Conservation (phyloP, 2,888 invertebrate genomes). For the Phorcus lineatus region DNA sequence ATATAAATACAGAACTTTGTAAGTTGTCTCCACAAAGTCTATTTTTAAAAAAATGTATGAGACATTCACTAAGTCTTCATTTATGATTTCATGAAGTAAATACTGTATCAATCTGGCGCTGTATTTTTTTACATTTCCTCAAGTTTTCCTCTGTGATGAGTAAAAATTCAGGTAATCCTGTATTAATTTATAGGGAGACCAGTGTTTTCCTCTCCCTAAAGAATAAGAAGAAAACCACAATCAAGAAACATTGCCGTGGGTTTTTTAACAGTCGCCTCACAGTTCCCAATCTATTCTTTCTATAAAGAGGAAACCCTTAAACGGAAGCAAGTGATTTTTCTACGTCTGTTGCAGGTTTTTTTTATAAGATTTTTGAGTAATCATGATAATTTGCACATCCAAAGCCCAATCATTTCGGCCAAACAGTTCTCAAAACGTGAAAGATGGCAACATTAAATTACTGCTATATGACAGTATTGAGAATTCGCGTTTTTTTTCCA, state of each 20-base stretch:
- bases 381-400: slow-evolving; percentile 20
- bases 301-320: slow-evolving; percentile 4
- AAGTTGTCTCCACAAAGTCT: too few species aligned
- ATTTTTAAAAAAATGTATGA: too few species aligned
- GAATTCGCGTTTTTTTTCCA: neutral
- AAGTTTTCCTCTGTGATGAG: too few species aligned
- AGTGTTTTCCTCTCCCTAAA: neutral
- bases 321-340: slow-evolving; percentile 11
- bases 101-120: too few species aligned
- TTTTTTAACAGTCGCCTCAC: slow-evolving; percentile 19
- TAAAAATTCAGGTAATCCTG: too few species aligned
- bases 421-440: slow-evolving; percentile 1
- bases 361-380: slow-evolving; percentile 5
- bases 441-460: slow-evolving; percentile 17
- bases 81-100: too few species aligned
- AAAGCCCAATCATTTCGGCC: slow-evolving; percentile 4
- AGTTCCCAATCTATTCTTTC: slow-evolving; percentile 3
- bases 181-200: too few species aligned
- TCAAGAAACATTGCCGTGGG: slow-evolving; percentile 9
- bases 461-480: neutral
- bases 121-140: too few species aligned
- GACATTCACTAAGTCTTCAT: too few species aligned
- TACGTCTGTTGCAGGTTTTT: slow-evolving; percentile 6
- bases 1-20: too few species aligned
- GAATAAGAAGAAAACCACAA: slow-evolving; percentile 21